Conservation (phyloP, 2,113 vertebrate species). For the Lagopus leucura region DNA sequence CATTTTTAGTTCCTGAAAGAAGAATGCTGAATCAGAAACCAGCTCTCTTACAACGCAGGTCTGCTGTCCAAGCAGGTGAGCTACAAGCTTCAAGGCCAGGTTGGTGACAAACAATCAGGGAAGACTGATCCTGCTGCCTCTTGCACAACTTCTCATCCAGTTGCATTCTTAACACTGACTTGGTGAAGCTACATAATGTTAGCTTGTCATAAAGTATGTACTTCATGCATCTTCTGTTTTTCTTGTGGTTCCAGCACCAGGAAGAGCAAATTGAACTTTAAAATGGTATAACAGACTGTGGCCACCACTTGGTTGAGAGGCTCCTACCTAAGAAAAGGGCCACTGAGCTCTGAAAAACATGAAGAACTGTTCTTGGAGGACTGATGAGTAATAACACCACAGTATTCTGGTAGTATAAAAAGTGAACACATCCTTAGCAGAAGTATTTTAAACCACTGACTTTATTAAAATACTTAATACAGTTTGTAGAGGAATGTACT, state of each 20-base stretch:
- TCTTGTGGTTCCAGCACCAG: background rate
- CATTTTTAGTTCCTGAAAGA: background rate
- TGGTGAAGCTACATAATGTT: background rate
- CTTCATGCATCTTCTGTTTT: background rate
- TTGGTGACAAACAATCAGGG: background rate
- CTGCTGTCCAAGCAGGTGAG: background rate
- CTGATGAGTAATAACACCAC: background rate
- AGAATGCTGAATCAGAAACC: background rate
- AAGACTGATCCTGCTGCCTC: background rate
- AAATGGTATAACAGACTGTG: background rate
- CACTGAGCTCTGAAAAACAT: background rate
- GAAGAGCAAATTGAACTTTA: background rate
- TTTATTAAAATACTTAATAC: constrained; percentile 80
- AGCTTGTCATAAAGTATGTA: background rate
- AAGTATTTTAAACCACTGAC: constrained; percentile 72
- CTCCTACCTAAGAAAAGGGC: background rate
- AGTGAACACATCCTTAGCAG: background rate
- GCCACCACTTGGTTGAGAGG: background rate
- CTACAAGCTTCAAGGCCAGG: background rate
- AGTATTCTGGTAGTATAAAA: background rate
- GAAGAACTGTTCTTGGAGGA: background rate
- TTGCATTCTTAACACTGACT: background rate
- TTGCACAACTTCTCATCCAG: background rate
- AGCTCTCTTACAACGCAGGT: background rate
- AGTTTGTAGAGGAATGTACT: constrained; percentile 78